A percentile compares a stretch with the other conserved stretches of the same genome.
These are phyloP conservation scores for Drosophila hydei DNA, from an alignment of 1,140 invertebrate genomes.

Conservation along the genomic window DNA sequence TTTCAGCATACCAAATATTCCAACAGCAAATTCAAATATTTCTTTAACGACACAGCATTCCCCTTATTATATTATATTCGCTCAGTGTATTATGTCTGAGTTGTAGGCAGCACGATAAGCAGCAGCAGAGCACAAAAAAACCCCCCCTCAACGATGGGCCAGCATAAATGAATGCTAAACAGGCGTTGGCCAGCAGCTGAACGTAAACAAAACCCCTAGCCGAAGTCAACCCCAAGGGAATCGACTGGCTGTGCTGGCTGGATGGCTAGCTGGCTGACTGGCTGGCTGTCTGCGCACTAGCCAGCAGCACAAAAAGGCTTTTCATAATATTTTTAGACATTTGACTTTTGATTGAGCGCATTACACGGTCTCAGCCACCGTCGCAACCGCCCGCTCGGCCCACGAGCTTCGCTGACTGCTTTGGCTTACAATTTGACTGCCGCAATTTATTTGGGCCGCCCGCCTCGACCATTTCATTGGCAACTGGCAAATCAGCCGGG, in stretches of 20 bases:
- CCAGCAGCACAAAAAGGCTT: constrained; percentile 62
- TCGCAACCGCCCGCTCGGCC: too few relatives aligned
- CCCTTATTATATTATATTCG: too few relatives aligned
- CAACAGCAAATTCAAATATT: too few relatives aligned
- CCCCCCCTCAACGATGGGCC: constrained; percentile 33
- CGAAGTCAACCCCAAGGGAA: constrained; percentile 24
- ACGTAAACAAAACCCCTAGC: constrained; percentile 26
- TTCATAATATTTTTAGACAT: constrained; percentile 82
- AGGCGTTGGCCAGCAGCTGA: constrained; percentile 42
- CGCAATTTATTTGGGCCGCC: constrained; percentile 69
- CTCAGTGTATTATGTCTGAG: too few relatives aligned
- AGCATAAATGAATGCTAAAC: constrained; percentile 78
- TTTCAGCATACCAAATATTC: too few relatives aligned
- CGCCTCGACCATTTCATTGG: constrained; percentile 12
- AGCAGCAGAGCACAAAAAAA: constrained; percentile 37
- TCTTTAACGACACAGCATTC: too few relatives aligned
- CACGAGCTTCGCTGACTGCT: background rate
- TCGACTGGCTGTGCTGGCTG: background rate
- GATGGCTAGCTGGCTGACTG: background rate
- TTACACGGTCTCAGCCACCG: constrained; percentile 53
- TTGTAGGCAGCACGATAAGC: constrained; percentile 58
- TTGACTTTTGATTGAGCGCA: constrained; percentile 82
- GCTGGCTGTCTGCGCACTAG: constrained; percentile 7
- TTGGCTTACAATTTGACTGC: constrained; percentile 72
- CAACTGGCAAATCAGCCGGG: constrained; percentile 40